These are phyloP conservation scores for Leiothrix lutea DNA, from an alignment of 2,113 vertebrate species.

Conservation along the genomic window DNA sequence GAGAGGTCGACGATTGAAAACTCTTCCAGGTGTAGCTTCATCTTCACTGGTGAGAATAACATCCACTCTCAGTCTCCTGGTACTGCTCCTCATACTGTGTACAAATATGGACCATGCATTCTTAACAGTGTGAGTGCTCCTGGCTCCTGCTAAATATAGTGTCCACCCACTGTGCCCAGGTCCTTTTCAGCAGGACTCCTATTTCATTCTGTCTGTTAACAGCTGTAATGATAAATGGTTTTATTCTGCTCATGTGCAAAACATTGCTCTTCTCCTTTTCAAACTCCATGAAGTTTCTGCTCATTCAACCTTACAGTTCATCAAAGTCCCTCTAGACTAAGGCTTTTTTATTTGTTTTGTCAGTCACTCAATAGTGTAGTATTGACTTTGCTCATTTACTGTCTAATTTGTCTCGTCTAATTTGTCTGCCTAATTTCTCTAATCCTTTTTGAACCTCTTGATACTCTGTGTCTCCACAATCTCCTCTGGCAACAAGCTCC, in stretches of 20 bases:
- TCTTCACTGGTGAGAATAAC: not conserved
- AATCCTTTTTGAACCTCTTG: constrained; percentile 18
- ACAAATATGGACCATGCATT: not conserved
- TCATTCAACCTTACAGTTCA: not conserved
- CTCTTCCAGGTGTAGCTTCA: not conserved
- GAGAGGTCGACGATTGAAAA: not conserved
- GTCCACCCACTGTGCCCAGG: not conserved
- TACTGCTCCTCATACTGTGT: not conserved
- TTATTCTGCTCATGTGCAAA: not conserved
- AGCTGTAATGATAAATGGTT: not conserved
- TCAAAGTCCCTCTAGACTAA: not conserved
- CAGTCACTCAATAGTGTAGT: not conserved
- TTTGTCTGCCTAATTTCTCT: constrained; percentile 42
- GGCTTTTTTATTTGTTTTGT: constrained; percentile 17
- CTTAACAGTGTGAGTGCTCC: not conserved
- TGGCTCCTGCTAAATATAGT: not conserved
- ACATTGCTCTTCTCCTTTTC: not conserved
- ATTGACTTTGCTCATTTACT: constrained; percentile 35
- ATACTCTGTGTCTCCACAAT: not conserved
- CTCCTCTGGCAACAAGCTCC: not conserved
- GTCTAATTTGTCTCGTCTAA: constrained; percentile 26
- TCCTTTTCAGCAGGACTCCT: not conserved
- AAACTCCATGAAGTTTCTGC: not conserved
- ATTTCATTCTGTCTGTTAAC: not conserved
- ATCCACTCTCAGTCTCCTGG: not conserved